phyloP scores from a whole-genome alignment of 2,888 invertebrate species.

The Galeruca laticollis region DNA sequence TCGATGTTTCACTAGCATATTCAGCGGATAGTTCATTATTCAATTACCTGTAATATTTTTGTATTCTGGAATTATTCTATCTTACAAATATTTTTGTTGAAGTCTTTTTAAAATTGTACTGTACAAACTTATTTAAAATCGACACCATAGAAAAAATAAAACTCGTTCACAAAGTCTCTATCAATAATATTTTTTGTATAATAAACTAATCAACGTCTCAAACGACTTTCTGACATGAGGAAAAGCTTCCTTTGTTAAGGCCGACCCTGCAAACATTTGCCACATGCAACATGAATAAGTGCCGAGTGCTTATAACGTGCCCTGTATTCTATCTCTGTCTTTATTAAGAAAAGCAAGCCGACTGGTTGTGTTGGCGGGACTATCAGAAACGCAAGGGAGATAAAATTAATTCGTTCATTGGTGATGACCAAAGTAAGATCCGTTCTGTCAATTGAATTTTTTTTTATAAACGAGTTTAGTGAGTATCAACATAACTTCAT shows the following conservation, averaged over 20 bases:
- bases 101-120: too few relatives aligned
- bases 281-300: conserved; percentile 34
- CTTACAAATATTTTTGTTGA: too few relatives aligned
- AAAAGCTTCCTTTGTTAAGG: conserved; percentile 15
- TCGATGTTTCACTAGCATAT: too few relatives aligned
- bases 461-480: background rate
- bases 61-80: too few relatives aligned
- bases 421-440: background rate
- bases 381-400: background rate
- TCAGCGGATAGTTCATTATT: too few relatives aligned
- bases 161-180: conserved; percentile 1
- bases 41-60: too few relatives aligned
- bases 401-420: background rate
- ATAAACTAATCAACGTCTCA: background rate
- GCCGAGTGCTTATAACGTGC: conserved; percentile 22
- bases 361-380: conserved; percentile 1
- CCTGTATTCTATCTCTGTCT: conserved; percentile 25
- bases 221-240: conserved; percentile 28
- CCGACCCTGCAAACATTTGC: conserved; percentile 24
- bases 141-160: background rate
- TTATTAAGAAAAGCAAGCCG: conserved; percentile 14
- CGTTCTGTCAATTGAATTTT: background rate
- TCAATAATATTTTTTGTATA: background rate
- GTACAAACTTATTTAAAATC: background rate
- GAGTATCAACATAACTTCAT: too few relatives aligned